phyloP scores from a whole-genome alignment of 2,797 vertebrate species.

The Lates japonicus region DNA sequence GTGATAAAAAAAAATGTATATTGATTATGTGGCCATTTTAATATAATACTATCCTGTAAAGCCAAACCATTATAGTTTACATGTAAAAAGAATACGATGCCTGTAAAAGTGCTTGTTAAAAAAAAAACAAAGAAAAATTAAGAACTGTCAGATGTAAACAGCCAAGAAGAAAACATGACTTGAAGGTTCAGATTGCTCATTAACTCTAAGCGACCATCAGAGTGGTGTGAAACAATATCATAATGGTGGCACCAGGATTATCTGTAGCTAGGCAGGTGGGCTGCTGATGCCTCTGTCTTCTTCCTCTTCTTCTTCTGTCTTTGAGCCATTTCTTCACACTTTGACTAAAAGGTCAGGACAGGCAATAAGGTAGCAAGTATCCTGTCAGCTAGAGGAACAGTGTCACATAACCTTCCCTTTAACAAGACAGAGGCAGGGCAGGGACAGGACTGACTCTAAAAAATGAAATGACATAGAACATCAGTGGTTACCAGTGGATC shows the following conservation, averaged over 20 bases:
- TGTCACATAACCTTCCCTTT: slow-evolving; percentile 15
- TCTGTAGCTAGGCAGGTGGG: neutral
- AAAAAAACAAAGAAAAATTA: neutral
- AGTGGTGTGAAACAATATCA: slow-evolving; percentile 1
- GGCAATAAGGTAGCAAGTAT: slow-evolving; percentile 12
- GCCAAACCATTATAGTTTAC: too few relatives aligned
- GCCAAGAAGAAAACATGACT: neutral
- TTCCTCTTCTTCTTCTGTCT: slow-evolving; percentile 1
- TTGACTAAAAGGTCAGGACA: slow-evolving; percentile 53
- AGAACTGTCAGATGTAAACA: neutral
- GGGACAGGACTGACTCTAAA: slow-evolving; percentile 1
- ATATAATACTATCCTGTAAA: neutral
- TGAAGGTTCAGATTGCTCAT: slow-evolving; percentile 28
- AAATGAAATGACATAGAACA: slow-evolving; percentile 1
- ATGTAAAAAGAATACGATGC: neutral
- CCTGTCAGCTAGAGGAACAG: neutral
- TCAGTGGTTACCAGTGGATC: neutral
- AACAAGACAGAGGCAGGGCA: slow-evolving; percentile 7
- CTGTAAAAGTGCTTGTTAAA: neutral
- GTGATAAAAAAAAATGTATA: neutral
- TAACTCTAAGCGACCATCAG: slow-evolving; percentile 22
- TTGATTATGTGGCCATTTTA: neutral
- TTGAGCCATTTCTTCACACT: slow-evolving; percentile 42
- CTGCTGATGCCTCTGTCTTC: slow-evolving; percentile 22
- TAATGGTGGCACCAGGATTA: neutral